Percentiles rank a stretch among this genome's conserved stretches.
phyloP scores from a whole-genome alignment of 2,888 invertebrate species.

The Trachelus troglodyta region DNA sequence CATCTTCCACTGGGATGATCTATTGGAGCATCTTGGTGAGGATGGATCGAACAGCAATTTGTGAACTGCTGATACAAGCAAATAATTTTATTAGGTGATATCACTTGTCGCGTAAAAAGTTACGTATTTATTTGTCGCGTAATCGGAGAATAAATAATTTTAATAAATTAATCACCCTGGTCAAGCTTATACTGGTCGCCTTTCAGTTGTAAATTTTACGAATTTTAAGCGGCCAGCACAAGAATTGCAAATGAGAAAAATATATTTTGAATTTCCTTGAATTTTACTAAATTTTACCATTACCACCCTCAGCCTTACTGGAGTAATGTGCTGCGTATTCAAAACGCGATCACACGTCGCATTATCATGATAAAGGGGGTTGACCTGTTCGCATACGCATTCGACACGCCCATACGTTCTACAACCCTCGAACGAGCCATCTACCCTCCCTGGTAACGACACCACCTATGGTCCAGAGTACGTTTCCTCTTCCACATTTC shows the following conservation, averaged over 20 bases:
- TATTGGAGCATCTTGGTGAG: neutral
- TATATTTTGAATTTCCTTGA: neutral
- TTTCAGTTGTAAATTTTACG: neutral
- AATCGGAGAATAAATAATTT: neutral
- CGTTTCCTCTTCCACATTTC: conserved; percentile 9
- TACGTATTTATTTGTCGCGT: neutral
- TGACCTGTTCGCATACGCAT: neutral
- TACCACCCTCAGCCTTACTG: neutral
- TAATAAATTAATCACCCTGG: neutral
- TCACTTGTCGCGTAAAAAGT: neutral
- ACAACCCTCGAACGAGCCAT: neutral
- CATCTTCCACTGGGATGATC: neutral
- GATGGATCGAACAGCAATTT: neutral
- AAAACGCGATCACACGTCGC: neutral
- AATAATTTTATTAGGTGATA: neutral
- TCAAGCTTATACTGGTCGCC: neutral
- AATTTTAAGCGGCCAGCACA: neutral
- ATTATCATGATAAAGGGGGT: conserved; percentile 7
- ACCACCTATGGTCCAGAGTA: neutral
- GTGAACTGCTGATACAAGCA: neutral
- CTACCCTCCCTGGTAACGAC: neutral
- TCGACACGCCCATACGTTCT: conserved; percentile 2
- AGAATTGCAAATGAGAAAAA: neutral
- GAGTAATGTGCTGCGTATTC: neutral
- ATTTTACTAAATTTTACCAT: neutral